phyloP scores from a whole-genome alignment of 2,113 vertebrate species.

The Glareola pratincola region DNA sequence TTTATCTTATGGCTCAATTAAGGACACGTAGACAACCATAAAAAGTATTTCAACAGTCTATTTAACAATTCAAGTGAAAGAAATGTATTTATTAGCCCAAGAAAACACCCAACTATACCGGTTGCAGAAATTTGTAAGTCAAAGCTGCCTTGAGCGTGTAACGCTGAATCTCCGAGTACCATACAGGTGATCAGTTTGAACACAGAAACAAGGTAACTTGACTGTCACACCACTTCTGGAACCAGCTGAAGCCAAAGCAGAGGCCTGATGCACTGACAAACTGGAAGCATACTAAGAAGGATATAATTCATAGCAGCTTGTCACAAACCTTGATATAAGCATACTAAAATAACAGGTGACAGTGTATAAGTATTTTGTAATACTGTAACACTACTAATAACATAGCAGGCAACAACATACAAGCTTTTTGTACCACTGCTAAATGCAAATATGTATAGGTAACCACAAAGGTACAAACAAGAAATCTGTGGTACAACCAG shows the following conservation, averaged over 20 bases:
- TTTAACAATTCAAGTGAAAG: neutral
- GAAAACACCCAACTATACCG: neutral
- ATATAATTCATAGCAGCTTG: neutral
- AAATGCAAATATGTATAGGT: neutral
- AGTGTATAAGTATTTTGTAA: neutral
- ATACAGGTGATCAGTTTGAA: neutral
- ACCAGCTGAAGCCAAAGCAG: neutral
- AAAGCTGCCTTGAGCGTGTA: neutral
- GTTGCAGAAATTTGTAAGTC: neutral
- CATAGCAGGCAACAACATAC: neutral
- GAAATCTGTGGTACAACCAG: neutral
- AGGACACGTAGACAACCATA: neutral
- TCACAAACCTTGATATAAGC: neutral
- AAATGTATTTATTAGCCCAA: neutral
- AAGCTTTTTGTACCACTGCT: neutral
- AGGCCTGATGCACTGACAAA: neutral
- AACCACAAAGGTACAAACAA: neutral
- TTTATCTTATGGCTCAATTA: neutral
- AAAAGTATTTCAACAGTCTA: neutral
- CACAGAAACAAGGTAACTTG: neutral
- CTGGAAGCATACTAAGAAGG: neutral
- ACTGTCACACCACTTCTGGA: neutral
- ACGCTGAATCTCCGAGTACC: neutral
- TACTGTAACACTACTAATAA: neutral
- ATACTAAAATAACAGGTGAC: neutral